These are phyloP conservation scores for Chironomus striatipennis DNA, from an alignment of 1,140 invertebrate genomes.

Conservation along the genomic window DNA sequence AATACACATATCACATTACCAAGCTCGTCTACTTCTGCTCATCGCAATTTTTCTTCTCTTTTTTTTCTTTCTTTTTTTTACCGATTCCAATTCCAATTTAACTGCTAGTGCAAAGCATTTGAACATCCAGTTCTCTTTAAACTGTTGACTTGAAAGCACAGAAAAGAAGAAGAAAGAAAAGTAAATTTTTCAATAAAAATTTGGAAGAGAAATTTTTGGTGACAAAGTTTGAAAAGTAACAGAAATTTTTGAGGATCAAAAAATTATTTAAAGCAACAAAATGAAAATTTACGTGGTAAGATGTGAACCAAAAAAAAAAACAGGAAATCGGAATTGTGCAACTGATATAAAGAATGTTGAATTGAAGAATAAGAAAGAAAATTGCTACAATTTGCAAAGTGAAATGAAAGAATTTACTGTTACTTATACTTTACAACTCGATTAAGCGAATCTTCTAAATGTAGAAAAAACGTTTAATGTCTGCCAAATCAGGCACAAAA, in stretches of 20 bases:
- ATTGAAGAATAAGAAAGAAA: not conserved
- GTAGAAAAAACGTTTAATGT: too few relatives aligned
- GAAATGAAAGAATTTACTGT: not conserved
- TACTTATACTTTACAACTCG: not conserved
- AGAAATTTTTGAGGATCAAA: too few relatives aligned
- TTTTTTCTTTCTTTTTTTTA: slow-evolving; percentile 5
- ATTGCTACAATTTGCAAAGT: not conserved
- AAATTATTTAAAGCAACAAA: not conserved
- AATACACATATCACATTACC: too few relatives aligned
- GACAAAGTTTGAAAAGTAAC: too few relatives aligned
- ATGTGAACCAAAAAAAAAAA: not conserved
- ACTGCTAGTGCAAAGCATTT: not conserved
- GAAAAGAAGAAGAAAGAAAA: not conserved
- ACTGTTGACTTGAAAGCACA: not conserved
- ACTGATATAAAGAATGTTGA: not conserved
- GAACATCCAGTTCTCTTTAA: slow-evolving; percentile 18
- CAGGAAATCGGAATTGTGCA: not conserved
- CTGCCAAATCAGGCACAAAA: too few relatives aligned
- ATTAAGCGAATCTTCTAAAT: too few relatives aligned
- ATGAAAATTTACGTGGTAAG: slow-evolving; percentile 17
- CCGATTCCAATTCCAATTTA: slow-evolving; percentile 1
- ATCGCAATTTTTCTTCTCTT: slow-evolving; percentile 10
- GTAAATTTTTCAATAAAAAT: not conserved
- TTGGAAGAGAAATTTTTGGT: too few relatives aligned
- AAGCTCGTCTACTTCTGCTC: not conserved